Conservation (phyloP, 2,797 vertebrate species). For the Furcifer pardalis region DNA sequence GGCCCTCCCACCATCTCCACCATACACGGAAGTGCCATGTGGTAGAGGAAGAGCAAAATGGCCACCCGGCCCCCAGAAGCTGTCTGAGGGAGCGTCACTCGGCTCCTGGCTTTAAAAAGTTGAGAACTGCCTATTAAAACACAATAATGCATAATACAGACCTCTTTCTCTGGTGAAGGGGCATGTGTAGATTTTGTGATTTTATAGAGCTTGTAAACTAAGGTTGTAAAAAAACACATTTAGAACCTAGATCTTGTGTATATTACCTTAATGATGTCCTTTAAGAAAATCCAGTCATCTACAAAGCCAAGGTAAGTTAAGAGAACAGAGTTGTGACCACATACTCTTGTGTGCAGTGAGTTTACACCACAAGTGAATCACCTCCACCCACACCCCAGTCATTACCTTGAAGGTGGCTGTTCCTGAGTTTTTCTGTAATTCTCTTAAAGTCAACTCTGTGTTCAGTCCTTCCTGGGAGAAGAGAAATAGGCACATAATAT, state of each 20-base stretch:
- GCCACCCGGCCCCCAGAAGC: too few species aligned
- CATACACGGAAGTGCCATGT: too few species aligned
- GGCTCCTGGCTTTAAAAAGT: too few species aligned
- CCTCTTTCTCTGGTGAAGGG: conserved; percentile 35
- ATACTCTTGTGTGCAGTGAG: conserved; percentile 18
- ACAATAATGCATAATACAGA: conserved; percentile 59
- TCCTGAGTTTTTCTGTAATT: conserved; percentile 19
- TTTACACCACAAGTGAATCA: conserved; percentile 6
- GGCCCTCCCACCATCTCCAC: too few species aligned
- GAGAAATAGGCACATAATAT: background rate
- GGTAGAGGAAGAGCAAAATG: too few species aligned
- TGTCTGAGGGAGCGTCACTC: too few species aligned
- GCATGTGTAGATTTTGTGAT: conserved; percentile 56
- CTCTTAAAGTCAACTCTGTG: background rate
- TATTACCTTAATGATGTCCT: conserved; percentile 55
- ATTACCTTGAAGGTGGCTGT: conserved; percentile 2
- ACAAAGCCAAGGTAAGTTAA: conserved; percentile 39
- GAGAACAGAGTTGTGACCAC: conserved; percentile 33
- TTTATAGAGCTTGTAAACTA: conserved; percentile 70
- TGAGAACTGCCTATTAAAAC: conserved; percentile 49
- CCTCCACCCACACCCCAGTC: background rate
- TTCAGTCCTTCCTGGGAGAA: fast-evolving
- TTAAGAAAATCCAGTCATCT: conserved; percentile 47
- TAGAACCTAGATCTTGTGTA: conserved; percentile 57
- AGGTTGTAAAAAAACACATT: conserved; percentile 62